A percentile compares a stretch with the other conserved stretches of the same genome.
Evolutionary conservation across 1,140 invertebrate genomes (phyloP).

Genomic region (Hyposmocoma kahamanoa): DNA sequence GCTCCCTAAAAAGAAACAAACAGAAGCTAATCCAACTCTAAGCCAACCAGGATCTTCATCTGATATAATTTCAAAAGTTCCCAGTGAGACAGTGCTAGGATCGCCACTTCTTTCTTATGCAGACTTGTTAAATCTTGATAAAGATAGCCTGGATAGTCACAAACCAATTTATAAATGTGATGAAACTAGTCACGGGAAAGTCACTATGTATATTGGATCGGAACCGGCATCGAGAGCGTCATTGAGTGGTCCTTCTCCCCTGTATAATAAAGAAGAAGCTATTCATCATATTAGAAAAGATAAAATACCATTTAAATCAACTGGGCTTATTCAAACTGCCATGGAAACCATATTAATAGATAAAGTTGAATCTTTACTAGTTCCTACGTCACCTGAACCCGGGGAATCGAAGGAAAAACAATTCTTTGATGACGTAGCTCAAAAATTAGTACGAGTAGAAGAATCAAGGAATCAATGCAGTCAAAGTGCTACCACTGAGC

Average conservation of each 20-base stretch:
- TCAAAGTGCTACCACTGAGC: too few relatives aligned
- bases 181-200: slow-evolving; percentile 38
- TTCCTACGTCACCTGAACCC: slow-evolving; percentile 48
- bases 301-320: slow-evolving; percentile 35
- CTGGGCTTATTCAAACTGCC: slow-evolving; percentile 62
- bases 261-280: slow-evolving; percentile 36
- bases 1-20: slow-evolving; percentile 51
- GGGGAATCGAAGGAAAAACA: slow-evolving; percentile 27
- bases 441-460: slow-evolving; percentile 54
- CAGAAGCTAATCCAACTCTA: slow-evolving; percentile 32
- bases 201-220: slow-evolving; percentile 65
- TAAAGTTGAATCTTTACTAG: slow-evolving; percentile 54
- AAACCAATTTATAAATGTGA: slow-evolving; percentile 50
- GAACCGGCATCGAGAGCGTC: slow-evolving; percentile 58
- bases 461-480: slow-evolving; percentile 27
- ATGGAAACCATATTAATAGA: slow-evolving; percentile 73
- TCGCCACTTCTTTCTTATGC: slow-evolving; percentile 60
- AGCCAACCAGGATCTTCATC: slow-evolving; percentile 52
- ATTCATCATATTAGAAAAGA: slow-evolving; percentile 34
- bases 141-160: slow-evolving; percentile 24
- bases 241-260: slow-evolving; percentile 45
- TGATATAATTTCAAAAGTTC: slow-evolving; percentile 46
- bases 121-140: slow-evolving; percentile 56
- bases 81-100: slow-evolving; percentile 60
- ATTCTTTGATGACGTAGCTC: slow-evolving; percentile 56